These are phyloP conservation scores for Crenichthys baileyi DNA, from an alignment of 2,797 vertebrate species.

Conservation along the genomic window DNA sequence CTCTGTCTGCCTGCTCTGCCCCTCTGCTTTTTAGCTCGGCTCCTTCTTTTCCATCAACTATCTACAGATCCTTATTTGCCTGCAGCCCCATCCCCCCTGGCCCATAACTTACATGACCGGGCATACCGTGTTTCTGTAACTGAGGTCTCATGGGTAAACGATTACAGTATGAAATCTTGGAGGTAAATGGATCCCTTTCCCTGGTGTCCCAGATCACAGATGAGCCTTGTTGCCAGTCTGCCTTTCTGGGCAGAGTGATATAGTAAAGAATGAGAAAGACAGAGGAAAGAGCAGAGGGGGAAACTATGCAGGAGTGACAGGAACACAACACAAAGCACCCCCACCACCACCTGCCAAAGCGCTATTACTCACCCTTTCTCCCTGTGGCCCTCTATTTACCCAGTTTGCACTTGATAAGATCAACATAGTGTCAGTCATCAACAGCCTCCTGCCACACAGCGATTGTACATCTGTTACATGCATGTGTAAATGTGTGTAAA, in stretches of 20 bases:
- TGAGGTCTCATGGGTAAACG: slow-evolving; percentile 57
- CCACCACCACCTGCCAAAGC: not conserved
- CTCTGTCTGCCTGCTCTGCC: slow-evolving; percentile 46
- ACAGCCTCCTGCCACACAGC: slow-evolving; percentile 89
- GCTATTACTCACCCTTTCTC: slow-evolving; percentile 39
- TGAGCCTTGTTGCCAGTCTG: slow-evolving; percentile 45
- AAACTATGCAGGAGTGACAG: slow-evolving; percentile 63
- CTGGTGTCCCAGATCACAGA: slow-evolving; percentile 55
- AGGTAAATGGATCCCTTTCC: slow-evolving; percentile 63
- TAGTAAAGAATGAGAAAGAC: slow-evolving; percentile 33
- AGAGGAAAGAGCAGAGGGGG: slow-evolving; percentile 41
- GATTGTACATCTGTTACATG: slow-evolving; percentile 77
- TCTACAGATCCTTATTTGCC: slow-evolving; percentile 44
- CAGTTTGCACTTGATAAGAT: slow-evolving; percentile 84
- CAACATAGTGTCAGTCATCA: slow-evolving; percentile 89
- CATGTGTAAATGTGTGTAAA: slow-evolving; percentile 50
- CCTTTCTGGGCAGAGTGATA: slow-evolving; percentile 48
- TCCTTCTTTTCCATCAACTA: slow-evolving; percentile 54
- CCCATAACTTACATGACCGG: slow-evolving; percentile 57
- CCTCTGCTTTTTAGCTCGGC: slow-evolving; percentile 34
- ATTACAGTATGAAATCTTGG: slow-evolving; percentile 55
- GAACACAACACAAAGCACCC: slow-evolving; percentile 62
- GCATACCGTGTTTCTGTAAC: slow-evolving; percentile 31
- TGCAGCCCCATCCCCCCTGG: slow-evolving; percentile 38
- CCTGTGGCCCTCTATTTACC: slow-evolving; percentile 54